Percentiles rank a stretch among this genome's conserved stretches.
Evolutionary conservation across 2,797 vertebrate genomes (phyloP).

Genomic region (Chrosomus eos): DNA sequence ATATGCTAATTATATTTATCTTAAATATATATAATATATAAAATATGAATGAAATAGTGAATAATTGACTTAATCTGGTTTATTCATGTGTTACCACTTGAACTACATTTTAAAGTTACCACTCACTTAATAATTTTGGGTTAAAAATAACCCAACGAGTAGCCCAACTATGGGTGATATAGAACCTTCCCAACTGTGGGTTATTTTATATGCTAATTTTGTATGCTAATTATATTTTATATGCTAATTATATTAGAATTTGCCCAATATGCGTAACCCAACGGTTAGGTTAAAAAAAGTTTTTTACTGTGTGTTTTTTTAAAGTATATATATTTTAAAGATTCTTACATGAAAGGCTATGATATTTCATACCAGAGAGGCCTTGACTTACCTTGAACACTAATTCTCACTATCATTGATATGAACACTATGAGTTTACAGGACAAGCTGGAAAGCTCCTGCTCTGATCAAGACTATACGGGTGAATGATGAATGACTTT

Average conservation of each 20-base stretch:
- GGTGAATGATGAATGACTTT: constrained; percentile 28
- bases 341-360: neutral
- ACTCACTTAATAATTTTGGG: no score
- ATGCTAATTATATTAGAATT: no score
- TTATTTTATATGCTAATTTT: no score
- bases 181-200: no score
- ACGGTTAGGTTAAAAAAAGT: no score
- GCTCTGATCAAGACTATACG: neutral
- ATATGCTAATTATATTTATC: no score
- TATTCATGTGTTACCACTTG: neutral
- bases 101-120: neutral
- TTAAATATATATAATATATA: no score
- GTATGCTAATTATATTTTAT: no score
- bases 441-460: constrained; percentile 55
- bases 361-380: neutral
- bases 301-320: neutral
- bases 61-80: neutral
- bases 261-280: no score
- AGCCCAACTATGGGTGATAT: no score
- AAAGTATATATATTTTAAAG: neutral
- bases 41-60: neutral
- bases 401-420: constrained; percentile 22
- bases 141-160: no score
- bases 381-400: neutral
- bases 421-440: neutral